Base-by-base conservation (phyloP, 1,140 invertebrate genomes). In the Drosophila navojoa region DNA sequence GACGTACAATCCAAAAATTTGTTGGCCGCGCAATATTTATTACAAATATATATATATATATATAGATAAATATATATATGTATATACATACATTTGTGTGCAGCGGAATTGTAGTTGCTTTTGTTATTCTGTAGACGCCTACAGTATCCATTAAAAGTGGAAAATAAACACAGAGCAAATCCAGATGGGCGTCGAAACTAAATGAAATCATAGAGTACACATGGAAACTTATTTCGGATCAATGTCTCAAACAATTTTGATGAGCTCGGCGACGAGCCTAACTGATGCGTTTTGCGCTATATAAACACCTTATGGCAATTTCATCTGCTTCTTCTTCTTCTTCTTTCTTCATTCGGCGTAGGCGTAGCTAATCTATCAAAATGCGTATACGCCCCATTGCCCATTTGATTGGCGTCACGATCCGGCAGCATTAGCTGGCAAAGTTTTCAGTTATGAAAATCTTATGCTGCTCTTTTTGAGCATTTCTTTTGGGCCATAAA, bases 111-210 rank as follows among this genome's bases (percentile, higher is more conserved):
- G 47, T 40, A 49, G 19, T 60, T 49, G 42, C 55, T 19, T 19
- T 19, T 19, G 19, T 19, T 19, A 19, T 19, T 19, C 19, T 73
- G 45, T 49, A 52, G 58, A 45, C 44, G 38, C n/a, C 60, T 87
- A 87, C 82, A 89, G 84, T 74, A 71, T 73, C 82, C 84, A 87
- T 86, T 87, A 89, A 89, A 89, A 89, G 59, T 71, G 76, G 54
- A 60, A 47, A 52, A 77, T 71, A 81, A 82, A 87, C 71, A 70
- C 29, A 81, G 69, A 35, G 35, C 29, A 70, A 42, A 57, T 69
- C 66, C 77, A 86, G 69, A 86, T 87, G 71, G 71, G 15, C 42
- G n/a, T 3, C 9, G 32, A 47, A 55, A 52, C 32, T 58, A 49
- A 16, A 22, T 63, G 32, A 52, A 64, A 44, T 53, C 35, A 61